phyloP scores from a whole-genome alignment of 2,888 invertebrate genomes.

The Nineta flava region DNA sequence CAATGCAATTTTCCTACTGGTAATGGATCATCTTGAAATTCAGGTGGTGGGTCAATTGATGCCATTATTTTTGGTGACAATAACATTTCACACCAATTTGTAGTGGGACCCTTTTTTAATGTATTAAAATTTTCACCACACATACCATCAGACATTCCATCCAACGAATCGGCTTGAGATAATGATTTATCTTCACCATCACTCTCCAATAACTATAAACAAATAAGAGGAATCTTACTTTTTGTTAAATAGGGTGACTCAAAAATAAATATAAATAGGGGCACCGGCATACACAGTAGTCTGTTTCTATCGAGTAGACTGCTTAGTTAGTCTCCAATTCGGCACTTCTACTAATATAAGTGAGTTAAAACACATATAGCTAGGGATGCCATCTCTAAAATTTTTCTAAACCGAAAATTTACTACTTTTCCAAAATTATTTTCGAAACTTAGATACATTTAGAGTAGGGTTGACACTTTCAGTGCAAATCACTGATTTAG shows the following conservation, averaged over 20 bases:
- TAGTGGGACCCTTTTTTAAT: slow-evolving; percentile 54
- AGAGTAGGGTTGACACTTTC: no score
- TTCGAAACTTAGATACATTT: no score
- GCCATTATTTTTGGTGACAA: slow-evolving; percentile 38
- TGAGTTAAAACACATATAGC: no score
- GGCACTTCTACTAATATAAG: no score
- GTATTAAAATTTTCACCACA: slow-evolving; percentile 71
- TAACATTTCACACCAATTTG: slow-evolving; percentile 30
- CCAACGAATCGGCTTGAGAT: slow-evolving; percentile 64
- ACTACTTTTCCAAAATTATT: no score
- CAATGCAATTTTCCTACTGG: neutral
- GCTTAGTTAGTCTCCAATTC: no score
- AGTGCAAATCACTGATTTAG: no score
- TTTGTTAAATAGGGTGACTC: neutral
- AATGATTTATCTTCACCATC: slow-evolving; percentile 63
- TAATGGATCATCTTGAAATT: slow-evolving; percentile 56
- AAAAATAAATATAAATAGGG: no score
- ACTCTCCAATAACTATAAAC: slow-evolving; percentile 56
- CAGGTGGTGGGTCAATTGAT: slow-evolving; percentile 69
- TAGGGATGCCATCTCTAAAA: no score
- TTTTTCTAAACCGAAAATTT: no score
- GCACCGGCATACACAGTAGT: no score
- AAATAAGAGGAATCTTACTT: slow-evolving; percentile 10
- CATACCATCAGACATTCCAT: slow-evolving; percentile 58
- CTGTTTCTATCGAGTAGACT: no score